phyloP scores from a whole-genome alignment of 1,140 invertebrate species.

The Drosophila trapezifrons region DNA sequence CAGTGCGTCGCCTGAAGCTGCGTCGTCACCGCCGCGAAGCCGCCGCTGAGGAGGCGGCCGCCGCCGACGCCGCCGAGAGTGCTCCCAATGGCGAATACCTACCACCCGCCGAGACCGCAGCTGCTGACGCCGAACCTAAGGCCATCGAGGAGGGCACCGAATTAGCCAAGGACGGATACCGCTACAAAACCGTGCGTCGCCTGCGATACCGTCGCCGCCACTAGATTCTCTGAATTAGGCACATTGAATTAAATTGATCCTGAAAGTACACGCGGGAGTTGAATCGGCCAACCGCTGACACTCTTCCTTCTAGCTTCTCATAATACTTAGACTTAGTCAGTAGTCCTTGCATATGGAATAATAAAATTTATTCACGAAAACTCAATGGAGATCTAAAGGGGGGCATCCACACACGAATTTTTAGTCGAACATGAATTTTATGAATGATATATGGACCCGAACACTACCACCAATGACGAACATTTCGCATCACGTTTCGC shows the following conservation, averaged over 20 bases:
- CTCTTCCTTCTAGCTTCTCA: conserved; percentile 7
- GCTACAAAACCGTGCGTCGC: conserved; percentile 78
- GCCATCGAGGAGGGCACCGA: conserved; percentile 65
- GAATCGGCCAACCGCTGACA: neutral
- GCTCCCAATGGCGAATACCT: conserved; percentile 68
- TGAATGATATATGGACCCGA: too few species aligned
- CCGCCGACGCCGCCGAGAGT: conserved; percentile 51
- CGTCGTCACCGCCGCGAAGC: conserved; percentile 74
- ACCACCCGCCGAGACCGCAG: conserved; percentile 60
- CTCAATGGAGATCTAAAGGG: conserved; percentile 1
- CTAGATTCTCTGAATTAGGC: conserved; percentile 51
- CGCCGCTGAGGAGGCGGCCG: conserved; percentile 42
- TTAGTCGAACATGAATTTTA: too few species aligned
- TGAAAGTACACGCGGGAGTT: conserved; percentile 56
- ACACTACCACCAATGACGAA: too few species aligned
- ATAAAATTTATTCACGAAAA: conserved; percentile 77
- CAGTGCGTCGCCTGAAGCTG: conserved; percentile 72
- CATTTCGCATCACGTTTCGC: too few species aligned
- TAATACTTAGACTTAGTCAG: conserved; percentile 29
- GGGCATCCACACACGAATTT: too few species aligned
- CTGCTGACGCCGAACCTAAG: conserved; percentile 42
- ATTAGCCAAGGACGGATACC: conserved; percentile 75
- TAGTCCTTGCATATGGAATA: conserved; percentile 67
- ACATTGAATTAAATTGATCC: conserved; percentile 80
- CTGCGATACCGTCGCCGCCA: conserved; percentile 76